Percentiles rank a stretch among this genome's conserved stretches.
Conservation (phyloP, 53 echinoderm and acorn worm genomes). For the Zoroaster sp. region DNA sequence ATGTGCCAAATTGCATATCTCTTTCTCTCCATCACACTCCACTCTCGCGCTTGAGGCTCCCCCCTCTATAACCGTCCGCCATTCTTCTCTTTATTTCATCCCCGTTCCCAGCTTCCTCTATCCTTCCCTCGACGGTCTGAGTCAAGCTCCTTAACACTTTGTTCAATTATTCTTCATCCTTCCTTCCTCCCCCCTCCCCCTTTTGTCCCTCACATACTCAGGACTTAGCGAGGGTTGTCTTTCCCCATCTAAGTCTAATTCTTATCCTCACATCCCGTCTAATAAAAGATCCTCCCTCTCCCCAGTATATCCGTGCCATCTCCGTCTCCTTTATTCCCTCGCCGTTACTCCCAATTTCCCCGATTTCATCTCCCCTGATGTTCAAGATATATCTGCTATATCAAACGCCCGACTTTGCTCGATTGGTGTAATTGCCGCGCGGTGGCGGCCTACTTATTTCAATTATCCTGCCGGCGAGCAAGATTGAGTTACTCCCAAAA, state of each 20-base stretch:
- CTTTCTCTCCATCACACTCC: no score
- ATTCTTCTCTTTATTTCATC: neutral
- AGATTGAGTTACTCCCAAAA: neutral
- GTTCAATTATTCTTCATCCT: neutral
- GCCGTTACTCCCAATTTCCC: neutral
- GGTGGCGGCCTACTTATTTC: neutral
- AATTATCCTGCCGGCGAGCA: neutral
- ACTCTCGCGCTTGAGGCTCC: no score
- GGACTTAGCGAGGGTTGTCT: neutral
- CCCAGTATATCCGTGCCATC: neutral
- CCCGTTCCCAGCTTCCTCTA: neutral
- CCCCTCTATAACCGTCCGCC: neutral
- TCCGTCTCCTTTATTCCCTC: neutral
- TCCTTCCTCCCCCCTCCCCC: neutral
- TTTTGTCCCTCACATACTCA: neutral
- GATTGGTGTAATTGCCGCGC: constrained; percentile 22
- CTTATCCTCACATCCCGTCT: neutral
- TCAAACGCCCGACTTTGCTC: neutral
- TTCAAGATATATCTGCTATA: neutral
- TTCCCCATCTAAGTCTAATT: neutral
- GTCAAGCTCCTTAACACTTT: neutral
- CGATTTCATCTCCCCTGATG: constrained; percentile 3
- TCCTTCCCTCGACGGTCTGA: neutral
- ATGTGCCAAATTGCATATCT: no score
- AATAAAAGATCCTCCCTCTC: no score